Conservation (phyloP, 2,113 vertebrate species). For the Dinomys branickii region DNA sequence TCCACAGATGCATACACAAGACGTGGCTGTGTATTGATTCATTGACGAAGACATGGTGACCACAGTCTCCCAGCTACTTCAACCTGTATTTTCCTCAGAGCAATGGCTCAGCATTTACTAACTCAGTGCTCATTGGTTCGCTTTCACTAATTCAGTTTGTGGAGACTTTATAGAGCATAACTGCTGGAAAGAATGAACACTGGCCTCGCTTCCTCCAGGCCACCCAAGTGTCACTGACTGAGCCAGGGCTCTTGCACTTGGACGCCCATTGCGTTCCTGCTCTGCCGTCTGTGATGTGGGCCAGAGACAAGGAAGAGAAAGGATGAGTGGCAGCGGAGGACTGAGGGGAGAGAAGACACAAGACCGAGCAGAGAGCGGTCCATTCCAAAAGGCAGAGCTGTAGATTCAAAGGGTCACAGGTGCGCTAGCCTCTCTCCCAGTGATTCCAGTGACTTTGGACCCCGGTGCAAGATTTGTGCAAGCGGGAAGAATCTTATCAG, state of each 20-base stretch:
- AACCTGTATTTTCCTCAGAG: background rate
- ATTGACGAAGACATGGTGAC: background rate
- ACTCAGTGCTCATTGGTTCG: background rate
- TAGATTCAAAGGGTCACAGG: rapidly evolving
- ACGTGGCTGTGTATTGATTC: background rate
- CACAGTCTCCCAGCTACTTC: background rate
- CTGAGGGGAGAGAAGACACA: too few relatives aligned
- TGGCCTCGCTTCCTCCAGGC: rapidly evolving
- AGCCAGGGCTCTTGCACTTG: rapidly evolving
- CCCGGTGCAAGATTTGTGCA: rapidly evolving
- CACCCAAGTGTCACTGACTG: rapidly evolving
- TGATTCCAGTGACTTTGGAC: rapidly evolving
- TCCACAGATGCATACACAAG: background rate
- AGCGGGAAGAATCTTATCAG: background rate
- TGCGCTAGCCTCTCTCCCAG: rapidly evolving
- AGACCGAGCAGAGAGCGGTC: rapidly evolving
- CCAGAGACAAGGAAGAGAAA: background rate
- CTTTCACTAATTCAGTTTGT: rapidly evolving
- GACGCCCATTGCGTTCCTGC: rapidly evolving
- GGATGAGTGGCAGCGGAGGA: rapidly evolving
- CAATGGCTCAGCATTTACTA: rapidly evolving
- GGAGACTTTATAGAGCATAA: rapidly evolving
- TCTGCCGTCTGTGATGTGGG: background rate
- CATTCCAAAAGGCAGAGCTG: background rate
- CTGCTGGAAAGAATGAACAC: rapidly evolving